These are phyloP conservation scores for Naja naja DNA, from an alignment of 2,113 vertebrate genomes.

Conservation along the genomic window DNA sequence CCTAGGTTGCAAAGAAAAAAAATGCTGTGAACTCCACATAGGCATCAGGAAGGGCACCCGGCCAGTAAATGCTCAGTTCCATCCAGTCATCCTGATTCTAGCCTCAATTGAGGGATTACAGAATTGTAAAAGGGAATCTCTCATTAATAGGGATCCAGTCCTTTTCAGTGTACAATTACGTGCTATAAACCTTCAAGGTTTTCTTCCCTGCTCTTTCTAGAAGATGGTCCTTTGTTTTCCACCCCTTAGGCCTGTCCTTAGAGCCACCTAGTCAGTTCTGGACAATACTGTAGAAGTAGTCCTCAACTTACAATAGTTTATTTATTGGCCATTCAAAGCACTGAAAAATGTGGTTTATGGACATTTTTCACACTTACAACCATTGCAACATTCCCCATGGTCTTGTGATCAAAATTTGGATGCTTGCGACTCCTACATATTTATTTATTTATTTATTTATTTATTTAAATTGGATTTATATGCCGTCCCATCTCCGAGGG, in stretches of 20 bases:
- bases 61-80: background rate
- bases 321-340: no score
- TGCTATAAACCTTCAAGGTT: background rate
- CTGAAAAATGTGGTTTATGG: no score
- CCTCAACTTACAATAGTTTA: no score
- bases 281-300: background rate
- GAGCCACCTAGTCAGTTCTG: background rate
- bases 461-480: no score
- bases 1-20: background rate
- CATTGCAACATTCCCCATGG: no score
- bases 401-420: no score
- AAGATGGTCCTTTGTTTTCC: background rate
- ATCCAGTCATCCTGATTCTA: background rate
- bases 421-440: no score
- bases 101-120: background rate
- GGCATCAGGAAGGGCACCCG: background rate
- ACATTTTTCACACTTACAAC: no score
- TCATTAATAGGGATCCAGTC: background rate
- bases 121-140: background rate
- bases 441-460: no score
- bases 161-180: background rate
- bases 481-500: no score
- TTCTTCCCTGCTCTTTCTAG: background rate
- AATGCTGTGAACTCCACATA: background rate
- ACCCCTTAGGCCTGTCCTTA: background rate